A percentile compares a stretch with the other conserved stretches of the same genome.
Conservation (phyloP, 2,888 invertebrate genomes). For the Miltochrista miniata region DNA sequence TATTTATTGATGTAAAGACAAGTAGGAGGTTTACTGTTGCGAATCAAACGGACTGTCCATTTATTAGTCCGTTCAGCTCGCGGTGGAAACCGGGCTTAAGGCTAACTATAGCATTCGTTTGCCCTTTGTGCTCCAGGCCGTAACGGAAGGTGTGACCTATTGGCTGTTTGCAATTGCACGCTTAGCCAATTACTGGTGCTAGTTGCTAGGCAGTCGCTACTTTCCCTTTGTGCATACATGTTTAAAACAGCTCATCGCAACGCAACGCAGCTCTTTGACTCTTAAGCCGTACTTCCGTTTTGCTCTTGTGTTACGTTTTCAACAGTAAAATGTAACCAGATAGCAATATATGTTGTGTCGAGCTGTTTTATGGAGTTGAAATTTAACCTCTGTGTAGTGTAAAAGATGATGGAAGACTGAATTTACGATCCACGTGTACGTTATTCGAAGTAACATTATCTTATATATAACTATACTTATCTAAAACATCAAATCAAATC, state of each 20-base stretch:
- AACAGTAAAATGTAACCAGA: slow-evolving; percentile 14
- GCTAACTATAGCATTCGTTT: slow-evolving; percentile 46
- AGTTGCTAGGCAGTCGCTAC: slow-evolving; percentile 31
- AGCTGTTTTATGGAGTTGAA: slow-evolving; percentile 27
- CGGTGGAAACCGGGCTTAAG: no score
- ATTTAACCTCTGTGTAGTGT: slow-evolving; percentile 13
- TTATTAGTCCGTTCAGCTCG: no score
- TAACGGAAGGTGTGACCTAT: slow-evolving; percentile 46
- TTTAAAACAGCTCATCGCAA: slow-evolving; percentile 31
- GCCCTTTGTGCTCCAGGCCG: slow-evolving; percentile 38
- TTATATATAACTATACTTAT: no score
- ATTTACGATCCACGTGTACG: neutral
- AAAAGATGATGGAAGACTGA: neutral
- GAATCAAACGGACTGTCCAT: no score
- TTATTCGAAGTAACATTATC: neutral
- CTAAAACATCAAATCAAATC: neutral
- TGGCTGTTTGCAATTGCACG: slow-evolving; percentile 40
- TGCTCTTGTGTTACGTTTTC: slow-evolving; percentile 27
- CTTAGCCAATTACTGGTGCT: slow-evolving; percentile 35
- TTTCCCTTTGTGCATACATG: slow-evolving; percentile 38
- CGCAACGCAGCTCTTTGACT: slow-evolving; percentile 25
- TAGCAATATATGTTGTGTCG: slow-evolving; percentile 30
- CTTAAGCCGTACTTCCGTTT: slow-evolving; percentile 27
- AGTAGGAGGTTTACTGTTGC: no score
- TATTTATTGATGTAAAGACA: no score